These are phyloP conservation scores for Rambutsinella grinnellia DNA, from an alignment of 2,888 invertebrate species.

Conservation along the genomic window DNA sequence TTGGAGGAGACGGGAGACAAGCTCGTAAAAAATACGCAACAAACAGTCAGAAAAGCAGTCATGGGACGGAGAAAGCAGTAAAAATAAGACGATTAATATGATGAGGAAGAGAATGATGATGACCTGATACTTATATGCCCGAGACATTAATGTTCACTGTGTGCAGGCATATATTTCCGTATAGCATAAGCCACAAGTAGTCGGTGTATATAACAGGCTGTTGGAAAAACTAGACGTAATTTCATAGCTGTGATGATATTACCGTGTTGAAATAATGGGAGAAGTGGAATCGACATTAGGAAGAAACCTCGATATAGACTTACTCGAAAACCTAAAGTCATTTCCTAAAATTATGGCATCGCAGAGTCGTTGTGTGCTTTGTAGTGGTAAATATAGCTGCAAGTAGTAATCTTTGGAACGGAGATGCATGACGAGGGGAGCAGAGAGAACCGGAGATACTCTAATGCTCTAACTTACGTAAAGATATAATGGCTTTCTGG, in stretches of 20 bases:
- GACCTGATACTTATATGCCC: background rate
- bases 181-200: too few species aligned
- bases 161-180: too few species aligned
- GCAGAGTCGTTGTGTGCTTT: background rate
- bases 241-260: background rate
- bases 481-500: constrained; percentile 12
- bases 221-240: too few species aligned
- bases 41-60: background rate
- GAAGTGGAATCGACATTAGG: background rate
- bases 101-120: constrained; percentile 10
- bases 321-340: constrained; percentile 13
- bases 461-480: background rate
- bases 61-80: constrained; percentile 11
- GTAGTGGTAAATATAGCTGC: constrained; percentile 38
- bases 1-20: constrained; percentile 3
- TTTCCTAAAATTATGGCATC: constrained; percentile 38
- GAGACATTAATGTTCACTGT: too few species aligned
- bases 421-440: constrained; percentile 1
- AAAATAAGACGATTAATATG: constrained; percentile 38
- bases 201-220: too few species aligned
- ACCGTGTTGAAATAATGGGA: background rate
- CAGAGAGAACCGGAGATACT: background rate
- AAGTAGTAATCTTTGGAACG: constrained; percentile 25
- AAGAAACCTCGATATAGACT: too few species aligned
- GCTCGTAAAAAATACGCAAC: background rate